These are phyloP conservation scores for Eupithecia pulchellata DNA, from an alignment of 2,888 invertebrate genomes.

Conservation along the genomic window DNA sequence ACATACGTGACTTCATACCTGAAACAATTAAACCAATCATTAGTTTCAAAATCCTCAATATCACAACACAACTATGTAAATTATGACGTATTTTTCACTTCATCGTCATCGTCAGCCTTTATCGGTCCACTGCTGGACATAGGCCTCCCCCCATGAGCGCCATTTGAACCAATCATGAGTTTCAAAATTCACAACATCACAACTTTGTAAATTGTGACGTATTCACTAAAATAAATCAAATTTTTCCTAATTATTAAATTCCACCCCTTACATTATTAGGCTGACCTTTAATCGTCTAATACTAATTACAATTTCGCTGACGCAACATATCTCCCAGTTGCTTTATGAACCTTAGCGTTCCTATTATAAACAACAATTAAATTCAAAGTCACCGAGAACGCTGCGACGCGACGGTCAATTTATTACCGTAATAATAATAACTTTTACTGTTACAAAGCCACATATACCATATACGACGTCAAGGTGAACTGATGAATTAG, in stretches of 20 bases:
- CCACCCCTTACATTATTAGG: no score
- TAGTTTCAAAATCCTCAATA: not conserved
- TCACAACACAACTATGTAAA: no score
- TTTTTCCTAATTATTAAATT: not conserved
- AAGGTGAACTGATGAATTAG: slow-evolving; percentile 44
- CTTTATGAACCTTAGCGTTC: slow-evolving; percentile 26
- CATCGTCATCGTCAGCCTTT: no score
- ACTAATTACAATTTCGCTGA: slow-evolving; percentile 24
- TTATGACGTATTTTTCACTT: no score
- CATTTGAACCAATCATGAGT: no score
- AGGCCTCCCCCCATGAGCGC: no score
- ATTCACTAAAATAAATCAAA: no score
- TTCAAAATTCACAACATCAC: no score
- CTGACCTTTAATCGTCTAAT: slow-evolving; percentile 1
- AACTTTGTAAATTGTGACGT: no score
- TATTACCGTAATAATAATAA: slow-evolving; percentile 38
- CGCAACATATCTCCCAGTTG: slow-evolving; percentile 34
- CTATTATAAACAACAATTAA: slow-evolving; percentile 36
- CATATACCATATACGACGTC: slow-evolving; percentile 37
- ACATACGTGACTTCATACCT: slow-evolving; percentile 30
- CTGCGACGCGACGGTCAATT: slow-evolving; percentile 28
- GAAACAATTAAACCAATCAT: slow-evolving; percentile 10
- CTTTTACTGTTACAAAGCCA: slow-evolving; percentile 38
- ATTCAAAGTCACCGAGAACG: slow-evolving; percentile 34
- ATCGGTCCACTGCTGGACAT: no score